These are phyloP conservation scores for Saxicola maurus DNA, from an alignment of 2,797 vertebrate genomes.

Conservation along the genomic window DNA sequence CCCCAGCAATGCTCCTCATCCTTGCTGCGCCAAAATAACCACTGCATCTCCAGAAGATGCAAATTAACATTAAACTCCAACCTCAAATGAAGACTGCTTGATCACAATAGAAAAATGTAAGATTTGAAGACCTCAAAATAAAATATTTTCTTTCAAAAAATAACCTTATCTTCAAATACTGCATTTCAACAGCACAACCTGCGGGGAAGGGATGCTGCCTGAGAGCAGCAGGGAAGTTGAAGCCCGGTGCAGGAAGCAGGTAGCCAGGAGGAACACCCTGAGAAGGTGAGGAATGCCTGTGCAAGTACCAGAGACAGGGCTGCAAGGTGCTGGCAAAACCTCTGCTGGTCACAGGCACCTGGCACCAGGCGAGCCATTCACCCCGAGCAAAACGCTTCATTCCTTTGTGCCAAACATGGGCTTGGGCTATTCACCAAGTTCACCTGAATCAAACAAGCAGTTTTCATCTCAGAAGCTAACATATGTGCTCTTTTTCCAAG, in stretches of 20 bases:
- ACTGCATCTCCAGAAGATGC: neutral
- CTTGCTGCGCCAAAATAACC: neutral
- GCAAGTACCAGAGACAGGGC: neutral
- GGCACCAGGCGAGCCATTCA: neutral
- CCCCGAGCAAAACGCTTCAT: neutral
- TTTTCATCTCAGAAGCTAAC: neutral
- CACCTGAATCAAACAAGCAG: slow-evolving; percentile 2
- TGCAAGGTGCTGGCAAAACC: neutral
- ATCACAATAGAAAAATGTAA: neutral
- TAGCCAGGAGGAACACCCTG: neutral
- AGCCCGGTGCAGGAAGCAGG: neutral
- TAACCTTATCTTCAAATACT: neutral
- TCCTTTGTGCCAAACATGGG: neutral
- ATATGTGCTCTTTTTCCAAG: neutral
- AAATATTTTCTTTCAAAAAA: neutral
- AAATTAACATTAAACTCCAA: neutral
- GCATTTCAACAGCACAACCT: neutral
- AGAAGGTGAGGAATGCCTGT: neutral
- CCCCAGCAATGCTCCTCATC: neutral
- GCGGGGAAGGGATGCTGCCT: neutral
- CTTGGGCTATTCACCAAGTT: neutral
- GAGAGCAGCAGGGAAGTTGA: slow-evolving; percentile 12
- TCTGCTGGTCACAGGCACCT: neutral
- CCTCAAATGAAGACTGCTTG: neutral
- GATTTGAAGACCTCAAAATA: neutral